Evolutionary conservation across 2,888 invertebrate species (phyloP).

Genomic region (Polydrusus cervinus): DNA sequence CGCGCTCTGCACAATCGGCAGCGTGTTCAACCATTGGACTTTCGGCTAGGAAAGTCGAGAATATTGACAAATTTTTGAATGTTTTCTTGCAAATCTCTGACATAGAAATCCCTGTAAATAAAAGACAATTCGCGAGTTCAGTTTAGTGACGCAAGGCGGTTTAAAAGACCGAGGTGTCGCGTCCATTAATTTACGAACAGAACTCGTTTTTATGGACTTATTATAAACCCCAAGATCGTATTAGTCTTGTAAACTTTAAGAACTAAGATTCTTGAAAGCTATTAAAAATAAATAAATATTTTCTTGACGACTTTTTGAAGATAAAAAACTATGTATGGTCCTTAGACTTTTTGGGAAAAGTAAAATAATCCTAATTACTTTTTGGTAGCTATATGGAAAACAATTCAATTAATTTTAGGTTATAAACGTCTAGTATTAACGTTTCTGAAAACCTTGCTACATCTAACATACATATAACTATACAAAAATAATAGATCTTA

Average conservation of each 20-base stretch:
- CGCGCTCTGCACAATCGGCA: constrained; percentile 66
- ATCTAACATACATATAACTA: no score
- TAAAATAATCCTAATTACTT: no score
- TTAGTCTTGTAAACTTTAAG: neutral
- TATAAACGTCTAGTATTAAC: no score
- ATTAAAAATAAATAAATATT: no score
- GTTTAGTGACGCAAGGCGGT: constrained; percentile 29
- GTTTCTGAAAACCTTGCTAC: no score
- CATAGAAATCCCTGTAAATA: neutral
- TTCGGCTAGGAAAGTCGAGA: constrained; percentile 65
- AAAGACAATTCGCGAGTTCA: constrained; percentile 33
- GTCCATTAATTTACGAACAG: constrained; percentile 8
- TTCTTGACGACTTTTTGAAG: no score
- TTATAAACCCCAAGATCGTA: neutral
- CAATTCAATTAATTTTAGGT: no score
- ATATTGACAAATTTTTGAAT: neutral
- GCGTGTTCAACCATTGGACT: constrained; percentile 63
- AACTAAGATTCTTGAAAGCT: no score
- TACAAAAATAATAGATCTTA: no score
- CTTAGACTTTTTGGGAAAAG: no score
- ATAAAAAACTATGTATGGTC: no score
- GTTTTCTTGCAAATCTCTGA: neutral
- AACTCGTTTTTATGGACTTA: neutral
- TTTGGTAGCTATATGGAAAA: no score
- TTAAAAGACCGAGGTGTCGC: constrained; percentile 18